phyloP scores from a whole-genome alignment of 2,113 vertebrate genomes.

The Oryzias celebensis region DNA sequence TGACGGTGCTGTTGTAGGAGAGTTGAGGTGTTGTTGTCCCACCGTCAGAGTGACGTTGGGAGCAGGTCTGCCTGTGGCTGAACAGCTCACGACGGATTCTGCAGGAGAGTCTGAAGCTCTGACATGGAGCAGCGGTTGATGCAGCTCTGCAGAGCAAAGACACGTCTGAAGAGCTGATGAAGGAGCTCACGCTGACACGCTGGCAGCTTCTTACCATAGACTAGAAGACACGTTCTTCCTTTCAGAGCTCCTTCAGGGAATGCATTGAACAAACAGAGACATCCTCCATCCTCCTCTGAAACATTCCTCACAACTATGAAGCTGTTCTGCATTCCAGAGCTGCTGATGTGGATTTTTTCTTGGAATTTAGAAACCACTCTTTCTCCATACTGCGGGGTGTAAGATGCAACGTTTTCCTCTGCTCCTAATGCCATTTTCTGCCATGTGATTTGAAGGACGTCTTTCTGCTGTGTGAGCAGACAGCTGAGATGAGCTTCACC shows the following conservation, averaged over 20 bases:
- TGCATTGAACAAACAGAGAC: slow-evolving; percentile 48
- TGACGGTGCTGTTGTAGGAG: slow-evolving; percentile 4
- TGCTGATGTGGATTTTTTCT: slow-evolving; percentile 10
- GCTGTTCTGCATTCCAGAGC: not conserved
- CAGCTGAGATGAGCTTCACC: slow-evolving; percentile 27
- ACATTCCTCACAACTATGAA: slow-evolving; percentile 42
- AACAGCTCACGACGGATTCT: slow-evolving; percentile 39
- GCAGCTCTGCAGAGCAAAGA: slow-evolving; percentile 39
- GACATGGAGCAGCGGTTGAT: slow-evolving; percentile 27
- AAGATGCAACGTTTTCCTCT: not conserved
- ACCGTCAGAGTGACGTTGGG: slow-evolving; percentile 8
- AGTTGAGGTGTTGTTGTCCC: not conserved
- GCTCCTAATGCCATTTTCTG: slow-evolving; percentile 1
- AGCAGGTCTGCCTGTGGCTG: too few relatives aligned
- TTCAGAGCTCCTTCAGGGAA: slow-evolving; percentile 16
- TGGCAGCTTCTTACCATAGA: slow-evolving; percentile 34
- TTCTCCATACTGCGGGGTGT: not conserved
- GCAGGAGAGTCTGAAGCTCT: not conserved
- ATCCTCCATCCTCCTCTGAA: slow-evolving; percentile 31
- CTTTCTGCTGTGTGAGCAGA: slow-evolving; percentile 1
- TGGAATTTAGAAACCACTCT: not conserved
- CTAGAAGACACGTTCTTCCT: slow-evolving; percentile 18
- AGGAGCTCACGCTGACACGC: not conserved
- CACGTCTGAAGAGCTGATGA: not conserved
- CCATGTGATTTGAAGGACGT: slow-evolving; percentile 50